A percentile compares a stretch with the other conserved stretches of the same genome.
Conservation (phyloP, 2,888 invertebrate genomes). For the Yponomeuta plumbellus region DNA sequence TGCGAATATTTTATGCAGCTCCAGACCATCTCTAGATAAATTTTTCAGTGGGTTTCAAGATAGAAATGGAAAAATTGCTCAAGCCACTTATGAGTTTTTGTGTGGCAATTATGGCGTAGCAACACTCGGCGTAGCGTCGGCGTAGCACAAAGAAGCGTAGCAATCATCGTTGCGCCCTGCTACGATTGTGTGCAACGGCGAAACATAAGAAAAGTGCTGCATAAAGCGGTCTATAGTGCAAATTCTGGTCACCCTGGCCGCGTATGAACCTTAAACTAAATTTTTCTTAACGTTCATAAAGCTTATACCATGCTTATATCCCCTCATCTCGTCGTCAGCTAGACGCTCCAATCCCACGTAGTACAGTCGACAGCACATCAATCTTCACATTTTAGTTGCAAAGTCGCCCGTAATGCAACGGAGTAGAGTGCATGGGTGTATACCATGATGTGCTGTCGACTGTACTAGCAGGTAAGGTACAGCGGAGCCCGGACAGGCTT, state of each 20-base stretch:
- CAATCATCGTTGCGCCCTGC: background rate
- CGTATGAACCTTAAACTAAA: too few relatives aligned
- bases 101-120: background rate
- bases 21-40: conserved; percentile 24
- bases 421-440: too few relatives aligned
- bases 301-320: too few relatives aligned
- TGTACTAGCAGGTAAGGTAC: background rate
- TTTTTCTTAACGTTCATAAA: too few relatives aligned
- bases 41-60: background rate
- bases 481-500: conserved; percentile 1
- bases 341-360: background rate
- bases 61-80: background rate
- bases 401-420: too few relatives aligned
- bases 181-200: background rate
- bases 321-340: background rate
- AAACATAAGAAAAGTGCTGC: background rate
- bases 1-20: conserved; percentile 29
- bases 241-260: too few relatives aligned
- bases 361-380: too few relatives aligned
- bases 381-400: too few relatives aligned
- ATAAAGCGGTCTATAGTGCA: too few relatives aligned
- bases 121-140: background rate
- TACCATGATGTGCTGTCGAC: too few relatives aligned
- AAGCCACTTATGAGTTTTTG: background rate
- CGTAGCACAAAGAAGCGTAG: background rate